Evolutionary conservation across 2,797 vertebrate species (phyloP), one percentile per base, ranked within the genome.

Genomic region (Adrianichthys oophorus): DNA sequence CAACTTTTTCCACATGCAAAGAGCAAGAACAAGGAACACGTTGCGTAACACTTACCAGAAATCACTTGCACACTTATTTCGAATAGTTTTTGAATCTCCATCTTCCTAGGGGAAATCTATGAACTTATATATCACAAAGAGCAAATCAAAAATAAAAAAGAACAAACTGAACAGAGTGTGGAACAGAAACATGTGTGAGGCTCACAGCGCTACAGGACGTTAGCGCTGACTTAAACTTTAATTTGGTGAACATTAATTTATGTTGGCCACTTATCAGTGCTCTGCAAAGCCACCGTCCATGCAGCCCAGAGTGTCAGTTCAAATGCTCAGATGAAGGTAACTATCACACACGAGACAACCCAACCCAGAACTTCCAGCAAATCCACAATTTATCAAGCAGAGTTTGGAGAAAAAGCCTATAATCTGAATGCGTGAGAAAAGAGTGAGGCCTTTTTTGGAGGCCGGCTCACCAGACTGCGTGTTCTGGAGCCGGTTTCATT

Each of bases 401-500:
- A 61, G 75, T 55, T 56, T 52, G 47, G 24, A 65, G 65, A 55
- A 72, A 29, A 80, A 85, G 68, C 65, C 23, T 63, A n/a, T 83
- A 85, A 86, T 83, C 73, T 70, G 56, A 74, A 65, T 65, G 64
- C 52, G 66, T 32, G 21, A 14, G 65, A 52, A 57, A 74, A 78
- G 70, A 84, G 65, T 52, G 62, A 63, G 61, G 48, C 63, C 76
- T 85, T 86, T 85, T 84, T 85, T 78, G 56, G 21, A 48, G 1
- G 43, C 19, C 0, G 50, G 63, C 71, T 83, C 80, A 74, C 40
- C 18, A 54, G 77, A 57, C 67, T 42, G 17, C 29, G 56, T 50
- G 62, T 64, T 64, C 83, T 49, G 40, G 24, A 54, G 78, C 48
- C 61, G 56, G 60, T 69, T 70, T 47, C 52, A 48, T 67, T 62